These are phyloP conservation scores for Galbula dea DNA, from an alignment of 2,113 vertebrate genomes.

Conservation along the genomic window DNA sequence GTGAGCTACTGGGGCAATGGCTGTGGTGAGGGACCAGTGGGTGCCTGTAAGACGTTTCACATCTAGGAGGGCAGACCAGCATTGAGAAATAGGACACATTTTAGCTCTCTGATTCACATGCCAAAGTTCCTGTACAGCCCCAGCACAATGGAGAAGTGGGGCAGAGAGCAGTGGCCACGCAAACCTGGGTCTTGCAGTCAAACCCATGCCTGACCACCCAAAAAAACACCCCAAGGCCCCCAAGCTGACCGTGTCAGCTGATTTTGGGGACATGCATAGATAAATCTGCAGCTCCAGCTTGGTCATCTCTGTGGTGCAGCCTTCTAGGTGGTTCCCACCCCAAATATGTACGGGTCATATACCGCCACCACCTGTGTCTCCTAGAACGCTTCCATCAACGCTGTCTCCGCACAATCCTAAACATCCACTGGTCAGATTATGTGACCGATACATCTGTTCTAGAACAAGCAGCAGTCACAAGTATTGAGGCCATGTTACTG, in stretches of 20 bases:
- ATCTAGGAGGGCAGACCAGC: fast-evolving
- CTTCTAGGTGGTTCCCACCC: not conserved
- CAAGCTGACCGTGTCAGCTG: not conserved
- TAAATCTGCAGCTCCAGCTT: not conserved
- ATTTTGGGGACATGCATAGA: not conserved
- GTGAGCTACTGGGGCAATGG: not conserved
- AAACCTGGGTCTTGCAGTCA: not conserved
- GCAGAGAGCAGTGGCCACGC: fast-evolving
- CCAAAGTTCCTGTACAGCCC: not conserved
- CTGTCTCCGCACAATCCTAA: no score
- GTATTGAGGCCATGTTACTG: no score
- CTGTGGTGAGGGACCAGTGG: not conserved
- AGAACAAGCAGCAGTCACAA: no score
- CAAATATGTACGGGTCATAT: fast-evolving
- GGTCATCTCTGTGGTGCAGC: fast-evolving
- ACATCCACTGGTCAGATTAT: no score
- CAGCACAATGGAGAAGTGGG: fast-evolving
- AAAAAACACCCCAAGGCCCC: fast-evolving
- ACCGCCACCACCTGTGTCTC: no score
- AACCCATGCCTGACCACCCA: fast-evolving
- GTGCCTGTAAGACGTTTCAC: not conserved
- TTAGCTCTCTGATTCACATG: not conserved
- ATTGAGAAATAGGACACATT: not conserved
- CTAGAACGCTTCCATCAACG: no score
- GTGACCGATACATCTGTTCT: no score